Conservation (phyloP, 2,888 invertebrate genomes). For the Eupithecia pulchellata region DNA sequence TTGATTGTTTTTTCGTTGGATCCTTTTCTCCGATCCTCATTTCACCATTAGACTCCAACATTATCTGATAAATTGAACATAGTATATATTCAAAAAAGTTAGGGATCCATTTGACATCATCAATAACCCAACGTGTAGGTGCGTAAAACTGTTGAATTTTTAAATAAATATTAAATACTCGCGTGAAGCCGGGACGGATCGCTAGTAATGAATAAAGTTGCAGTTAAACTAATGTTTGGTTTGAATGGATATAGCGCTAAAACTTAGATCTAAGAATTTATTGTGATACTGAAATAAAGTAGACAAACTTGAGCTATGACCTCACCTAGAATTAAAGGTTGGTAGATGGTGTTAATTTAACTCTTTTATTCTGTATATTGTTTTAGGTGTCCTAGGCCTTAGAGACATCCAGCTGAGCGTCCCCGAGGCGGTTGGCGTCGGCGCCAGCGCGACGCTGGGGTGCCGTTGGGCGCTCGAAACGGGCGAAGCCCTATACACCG, state of each 20-base stretch:
- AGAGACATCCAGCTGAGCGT: constrained; percentile 89
- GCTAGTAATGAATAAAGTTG: no score
- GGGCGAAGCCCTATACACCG: constrained; percentile 89
- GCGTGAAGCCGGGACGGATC: no score
- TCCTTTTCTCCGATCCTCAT: no score
- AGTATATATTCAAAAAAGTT: no score
- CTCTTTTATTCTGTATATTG: background rate
- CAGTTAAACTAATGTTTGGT: background rate
- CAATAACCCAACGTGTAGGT: no score
- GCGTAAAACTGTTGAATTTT: no score
- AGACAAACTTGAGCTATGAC: background rate
- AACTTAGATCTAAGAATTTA: background rate
- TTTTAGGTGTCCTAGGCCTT: constrained; percentile 84
- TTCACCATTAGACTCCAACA: no score
- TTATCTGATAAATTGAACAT: no score
- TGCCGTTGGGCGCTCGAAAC: constrained; percentile 90
- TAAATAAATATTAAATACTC: no score
- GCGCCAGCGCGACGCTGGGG: constrained; percentile 89
- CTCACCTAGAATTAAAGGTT: background rate
- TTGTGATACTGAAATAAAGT: background rate
- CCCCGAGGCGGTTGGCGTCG: constrained; percentile 89
- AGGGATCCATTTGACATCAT: no score
- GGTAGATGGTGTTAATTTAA: background rate
- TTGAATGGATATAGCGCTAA: background rate
- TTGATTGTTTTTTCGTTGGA: no score